A percentile compares a stretch with the other conserved stretches of the same genome.
phyloP scores from a whole-genome alignment of 2,888 invertebrate species.

The Lingula anatina region DNA sequence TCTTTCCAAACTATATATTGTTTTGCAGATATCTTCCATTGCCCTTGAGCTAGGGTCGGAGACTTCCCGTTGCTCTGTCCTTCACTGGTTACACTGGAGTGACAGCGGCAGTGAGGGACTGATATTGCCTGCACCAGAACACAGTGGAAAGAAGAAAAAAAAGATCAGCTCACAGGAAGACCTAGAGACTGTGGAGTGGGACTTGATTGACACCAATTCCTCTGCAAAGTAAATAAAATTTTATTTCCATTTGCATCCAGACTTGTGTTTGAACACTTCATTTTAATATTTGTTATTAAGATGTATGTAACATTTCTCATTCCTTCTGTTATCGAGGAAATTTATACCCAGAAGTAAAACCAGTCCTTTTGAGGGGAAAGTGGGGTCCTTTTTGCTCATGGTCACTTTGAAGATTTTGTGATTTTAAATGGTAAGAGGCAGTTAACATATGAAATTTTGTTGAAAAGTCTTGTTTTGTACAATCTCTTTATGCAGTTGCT shows the following conservation, averaged over 20 bases:
- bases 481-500: too few species aligned
- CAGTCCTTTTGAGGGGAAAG: too few species aligned
- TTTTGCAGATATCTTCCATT: constrained; percentile 58
- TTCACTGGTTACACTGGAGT: constrained; percentile 61
- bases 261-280: background rate
- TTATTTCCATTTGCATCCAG: background rate
- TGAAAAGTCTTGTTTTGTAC: too few species aligned
- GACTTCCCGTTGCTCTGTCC: constrained; percentile 56
- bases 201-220: constrained; percentile 29
- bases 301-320: background rate
- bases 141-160: constrained; percentile 15
- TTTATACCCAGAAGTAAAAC: too few species aligned
- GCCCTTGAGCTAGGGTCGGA: constrained; percentile 60
- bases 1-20: background rate
- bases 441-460: too few species aligned
- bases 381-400: too few species aligned
- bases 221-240: constrained; percentile 34
- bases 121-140: constrained; percentile 16
- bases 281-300: background rate
- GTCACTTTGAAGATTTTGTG: too few species aligned
- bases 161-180: constrained; percentile 7
- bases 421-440: too few species aligned
- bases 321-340: too few species aligned
- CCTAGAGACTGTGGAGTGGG: too few species aligned
- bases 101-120: constrained; percentile 56